These are phyloP conservation scores for Morelia viridis DNA, from an alignment of 2,797 vertebrate species.

Conservation along the genomic window DNA sequence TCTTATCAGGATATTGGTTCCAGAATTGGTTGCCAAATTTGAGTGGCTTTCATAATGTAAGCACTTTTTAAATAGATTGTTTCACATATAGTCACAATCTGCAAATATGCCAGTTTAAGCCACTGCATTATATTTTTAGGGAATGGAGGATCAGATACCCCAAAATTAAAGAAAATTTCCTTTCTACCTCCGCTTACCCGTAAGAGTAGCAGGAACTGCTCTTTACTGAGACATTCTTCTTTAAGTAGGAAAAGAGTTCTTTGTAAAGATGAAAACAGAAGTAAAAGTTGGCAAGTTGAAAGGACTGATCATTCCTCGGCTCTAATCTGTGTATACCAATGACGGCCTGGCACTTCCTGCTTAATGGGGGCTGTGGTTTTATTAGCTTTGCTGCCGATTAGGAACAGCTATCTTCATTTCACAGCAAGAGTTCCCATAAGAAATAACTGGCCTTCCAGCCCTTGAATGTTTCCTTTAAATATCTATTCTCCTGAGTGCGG, in stretches of 20 bases:
- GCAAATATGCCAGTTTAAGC: constrained; percentile 1
- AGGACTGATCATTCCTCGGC: constrained; percentile 68
- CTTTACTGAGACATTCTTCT: constrained; percentile 31
- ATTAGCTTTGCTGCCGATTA: constrained; percentile 75
- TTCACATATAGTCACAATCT: neutral
- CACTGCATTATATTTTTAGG: constrained; percentile 17
- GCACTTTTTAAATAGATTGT: neutral
- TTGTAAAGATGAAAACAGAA: constrained; percentile 69
- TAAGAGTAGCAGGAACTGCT: constrained; percentile 20
- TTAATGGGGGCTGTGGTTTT: constrained; percentile 75
- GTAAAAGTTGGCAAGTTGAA: constrained; percentile 69
- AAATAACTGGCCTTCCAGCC: constrained; percentile 71
- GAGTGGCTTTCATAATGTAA: neutral
- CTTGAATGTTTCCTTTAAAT: constrained; percentile 64
- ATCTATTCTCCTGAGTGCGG: constrained; percentile 54
- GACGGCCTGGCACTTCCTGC: constrained; percentile 74
- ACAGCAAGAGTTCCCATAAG: constrained; percentile 81
- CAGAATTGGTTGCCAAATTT: neutral
- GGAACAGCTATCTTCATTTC: constrained; percentile 81
- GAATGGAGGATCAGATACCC: constrained; percentile 29
- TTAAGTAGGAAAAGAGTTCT: constrained; percentile 50
- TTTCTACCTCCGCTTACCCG: neutral
- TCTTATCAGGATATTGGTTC: neutral
- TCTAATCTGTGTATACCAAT: constrained; percentile 71
- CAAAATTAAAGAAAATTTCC: neutral